Evolutionary conservation across 2,797 vertebrate genomes (phyloP), one percentile per base, ranked within the genome.

Genomic region (Helicolenus hilgendorfi): DNA sequence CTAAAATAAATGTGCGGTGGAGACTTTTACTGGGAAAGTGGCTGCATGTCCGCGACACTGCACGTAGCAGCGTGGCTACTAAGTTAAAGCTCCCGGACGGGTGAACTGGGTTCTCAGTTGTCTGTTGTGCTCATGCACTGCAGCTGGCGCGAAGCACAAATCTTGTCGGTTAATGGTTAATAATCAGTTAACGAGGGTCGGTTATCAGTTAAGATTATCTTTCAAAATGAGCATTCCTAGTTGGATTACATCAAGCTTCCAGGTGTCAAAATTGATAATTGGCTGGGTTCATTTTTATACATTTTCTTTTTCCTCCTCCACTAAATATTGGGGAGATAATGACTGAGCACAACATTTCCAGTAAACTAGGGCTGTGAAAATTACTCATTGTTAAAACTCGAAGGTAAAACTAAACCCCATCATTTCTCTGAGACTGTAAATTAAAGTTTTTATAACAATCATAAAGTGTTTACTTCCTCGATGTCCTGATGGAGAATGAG

Each of bases 371-470:
- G 1, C n/a, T 67, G 7, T 65, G 18, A 71, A 72, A 67, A 72
- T 83, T 49, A 22, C 22, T 75, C 60, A 69, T 72, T 85, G 18
- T 83, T 65, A 67, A 88, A 81, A 68, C n/a, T 77, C 67, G 3
- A 69, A 70, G 15, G n/a, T 77, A 59, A 86, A 79, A 86, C 59
- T 6, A 22, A 78, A 63, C 41, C n/a, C 22, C 20, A 11, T 74
- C 3, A 45, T 77, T 81, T 86, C 38, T 69, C 29, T 15, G 7
- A 1, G 22, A 24, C 11, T 49, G 9, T 14, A 64, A 60, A 80
- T 69, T 1, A 18, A 45, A n/a, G 7, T 36, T 82, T 81, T 64
- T 26, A 36, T 80, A 55, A n/a, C 29, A 67, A 20, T 83, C 14
- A 35, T 31, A 22, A 77, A 38, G 7, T 0, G 0, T 80, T 79